phyloP scores from a whole-genome alignment of 2,113 vertebrate genomes.

The Taurulus bubalis region DNA sequence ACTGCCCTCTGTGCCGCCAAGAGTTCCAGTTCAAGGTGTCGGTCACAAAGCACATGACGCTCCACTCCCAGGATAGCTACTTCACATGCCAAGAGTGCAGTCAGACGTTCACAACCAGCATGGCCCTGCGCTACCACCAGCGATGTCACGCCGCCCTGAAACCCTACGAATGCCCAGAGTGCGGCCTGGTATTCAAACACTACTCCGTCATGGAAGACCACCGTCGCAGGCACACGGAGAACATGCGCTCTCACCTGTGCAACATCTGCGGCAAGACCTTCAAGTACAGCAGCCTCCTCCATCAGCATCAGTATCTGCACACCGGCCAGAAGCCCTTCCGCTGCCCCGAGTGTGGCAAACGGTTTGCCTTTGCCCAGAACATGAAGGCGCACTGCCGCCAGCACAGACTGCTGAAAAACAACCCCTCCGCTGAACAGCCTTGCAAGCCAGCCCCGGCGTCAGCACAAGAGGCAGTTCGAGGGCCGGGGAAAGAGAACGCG shows the following conservation, averaged over 20 bases:
- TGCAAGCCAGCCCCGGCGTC: slow-evolving; percentile 42
- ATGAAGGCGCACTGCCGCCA: slow-evolving; percentile 84
- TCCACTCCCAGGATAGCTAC: slow-evolving; percentile 79
- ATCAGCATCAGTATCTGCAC: slow-evolving; percentile 89
- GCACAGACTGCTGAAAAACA: slow-evolving; percentile 69
- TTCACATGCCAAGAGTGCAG: slow-evolving; percentile 88
- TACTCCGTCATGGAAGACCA: slow-evolving; percentile 90
- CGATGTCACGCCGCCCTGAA: slow-evolving; percentile 88
- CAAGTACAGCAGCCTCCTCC: slow-evolving; percentile 88
- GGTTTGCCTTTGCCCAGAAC: slow-evolving; percentile 84
- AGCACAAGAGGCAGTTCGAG: slow-evolving; percentile 38
- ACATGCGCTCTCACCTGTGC: slow-evolving; percentile 79
- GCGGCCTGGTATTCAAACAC: slow-evolving; percentile 90
- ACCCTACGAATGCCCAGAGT: slow-evolving; percentile 87
- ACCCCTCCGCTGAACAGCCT: slow-evolving; percentile 33
- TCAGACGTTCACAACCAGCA: slow-evolving; percentile 84
- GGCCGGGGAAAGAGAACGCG: slow-evolving; percentile 72
- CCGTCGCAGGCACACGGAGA: slow-evolving; percentile 85
- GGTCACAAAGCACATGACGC: slow-evolving; percentile 82
- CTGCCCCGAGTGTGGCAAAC: slow-evolving; percentile 79
- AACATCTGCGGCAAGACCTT: slow-evolving; percentile 86
- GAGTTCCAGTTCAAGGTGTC: slow-evolving; percentile 82
- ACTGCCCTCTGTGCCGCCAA: slow-evolving; percentile 80
- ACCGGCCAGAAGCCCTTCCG: slow-evolving; percentile 85
- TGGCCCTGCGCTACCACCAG: slow-evolving; percentile 84